Conservation (phyloP, 1,140 invertebrate species). For the Drosophila ananassae region DNA sequence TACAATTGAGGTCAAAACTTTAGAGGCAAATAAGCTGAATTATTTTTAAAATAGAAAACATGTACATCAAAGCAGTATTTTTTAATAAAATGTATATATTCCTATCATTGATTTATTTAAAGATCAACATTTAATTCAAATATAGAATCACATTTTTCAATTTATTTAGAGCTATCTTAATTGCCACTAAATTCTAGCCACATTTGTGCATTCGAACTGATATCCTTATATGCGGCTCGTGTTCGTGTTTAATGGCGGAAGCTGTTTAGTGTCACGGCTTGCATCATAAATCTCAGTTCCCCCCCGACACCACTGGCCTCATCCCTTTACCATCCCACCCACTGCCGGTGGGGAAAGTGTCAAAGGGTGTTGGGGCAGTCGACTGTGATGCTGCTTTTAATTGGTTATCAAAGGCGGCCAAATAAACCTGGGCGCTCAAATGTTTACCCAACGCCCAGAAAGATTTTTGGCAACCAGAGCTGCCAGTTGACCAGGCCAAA, state of each 20-base stretch:
- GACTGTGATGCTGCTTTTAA: conserved; percentile 54
- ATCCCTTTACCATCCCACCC: neutral
- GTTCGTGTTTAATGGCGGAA: conserved; percentile 79
- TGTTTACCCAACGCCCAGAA: conserved; percentile 52
- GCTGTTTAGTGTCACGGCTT: conserved; percentile 77
- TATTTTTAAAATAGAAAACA: neutral
- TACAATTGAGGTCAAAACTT: neutral
- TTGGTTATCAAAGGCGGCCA: conserved; percentile 57
- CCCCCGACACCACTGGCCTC: neutral
- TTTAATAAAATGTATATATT: neutral
- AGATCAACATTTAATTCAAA: too few species aligned
- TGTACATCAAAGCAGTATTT: neutral
- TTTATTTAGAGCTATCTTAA: neutral
- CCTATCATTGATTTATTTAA: too few species aligned
- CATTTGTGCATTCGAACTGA: conserved; percentile 3
- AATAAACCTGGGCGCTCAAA: conserved; percentile 53
- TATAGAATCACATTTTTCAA: neutral
- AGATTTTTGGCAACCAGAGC: conserved; percentile 48
- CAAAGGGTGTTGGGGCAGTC: conserved; percentile 60
- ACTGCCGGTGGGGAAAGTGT: conserved; percentile 30
- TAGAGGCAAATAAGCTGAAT: neutral
- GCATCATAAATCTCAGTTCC: conserved; percentile 63
- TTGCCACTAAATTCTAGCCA: neutral
- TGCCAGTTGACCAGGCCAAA: conserved; percentile 49
- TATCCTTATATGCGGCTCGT: conserved; percentile 47